These are phyloP conservation scores for Palaemon carinicauda DNA, from an alignment of 1,140 invertebrate species.

Conservation along the genomic window DNA sequence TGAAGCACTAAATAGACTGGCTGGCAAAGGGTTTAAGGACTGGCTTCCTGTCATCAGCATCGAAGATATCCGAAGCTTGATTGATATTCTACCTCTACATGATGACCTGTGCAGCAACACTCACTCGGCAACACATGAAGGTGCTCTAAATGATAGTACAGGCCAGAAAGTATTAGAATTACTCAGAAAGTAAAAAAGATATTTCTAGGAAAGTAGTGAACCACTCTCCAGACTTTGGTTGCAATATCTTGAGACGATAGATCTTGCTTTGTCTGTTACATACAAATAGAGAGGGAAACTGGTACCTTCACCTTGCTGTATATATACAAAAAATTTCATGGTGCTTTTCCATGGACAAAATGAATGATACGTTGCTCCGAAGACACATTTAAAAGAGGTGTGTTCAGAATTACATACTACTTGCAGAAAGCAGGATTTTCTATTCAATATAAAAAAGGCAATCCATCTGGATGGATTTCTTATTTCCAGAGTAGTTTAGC, in stretches of 20 bases:
- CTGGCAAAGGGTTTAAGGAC: constrained; percentile 28
- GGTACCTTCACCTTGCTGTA: background rate
- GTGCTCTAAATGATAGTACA: background rate
- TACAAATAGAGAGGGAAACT: constrained; percentile 3
- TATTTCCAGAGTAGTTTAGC: no score
- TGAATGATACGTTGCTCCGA: constrained; percentile 19
- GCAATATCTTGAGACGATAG: constrained; percentile 6
- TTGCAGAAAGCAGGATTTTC: no score
- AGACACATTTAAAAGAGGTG: constrained; percentile 6
- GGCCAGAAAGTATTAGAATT: background rate
- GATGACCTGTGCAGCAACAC: no score
- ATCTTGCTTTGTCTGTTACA: constrained; percentile 3
- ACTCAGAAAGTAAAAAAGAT: background rate
- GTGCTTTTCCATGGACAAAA: constrained; percentile 27
- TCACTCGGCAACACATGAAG: background rate
- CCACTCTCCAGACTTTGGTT: constrained; percentile 12
- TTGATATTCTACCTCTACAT: background rate
- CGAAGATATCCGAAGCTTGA: no score
- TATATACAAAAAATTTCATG: background rate
- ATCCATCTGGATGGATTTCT: constrained; percentile 30
- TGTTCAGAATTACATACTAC: background rate
- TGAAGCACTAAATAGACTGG: constrained; percentile 53
- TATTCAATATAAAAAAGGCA: background rate
- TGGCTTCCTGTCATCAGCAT: background rate
- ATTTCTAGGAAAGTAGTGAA: background rate